Conservation (phyloP, 2,113 vertebrate species). For the Pituophis catenifer region DNA sequence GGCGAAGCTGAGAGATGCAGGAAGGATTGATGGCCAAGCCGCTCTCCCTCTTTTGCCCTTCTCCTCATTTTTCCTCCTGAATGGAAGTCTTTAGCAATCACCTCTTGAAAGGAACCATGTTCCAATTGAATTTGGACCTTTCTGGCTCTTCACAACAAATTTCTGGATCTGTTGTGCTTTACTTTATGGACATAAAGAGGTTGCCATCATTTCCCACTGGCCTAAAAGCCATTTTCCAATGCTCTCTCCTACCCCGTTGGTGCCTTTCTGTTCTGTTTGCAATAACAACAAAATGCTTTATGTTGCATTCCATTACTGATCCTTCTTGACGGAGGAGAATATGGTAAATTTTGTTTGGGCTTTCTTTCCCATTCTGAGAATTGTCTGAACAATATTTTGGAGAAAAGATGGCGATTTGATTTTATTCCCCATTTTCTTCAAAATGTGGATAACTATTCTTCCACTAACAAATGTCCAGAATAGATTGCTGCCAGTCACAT, state of each 20-base stretch:
- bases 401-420: slow-evolving; percentile 8
- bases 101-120: too few species aligned
- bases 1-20: neutral
- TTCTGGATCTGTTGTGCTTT: neutral
- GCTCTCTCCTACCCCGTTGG: neutral
- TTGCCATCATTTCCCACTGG: neutral
- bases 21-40: neutral
- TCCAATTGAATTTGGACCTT: neutral
- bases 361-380: slow-evolving; percentile 3
- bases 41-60: neutral
- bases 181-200: neutral
- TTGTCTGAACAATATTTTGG: slow-evolving; percentile 29
- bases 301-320: neutral
- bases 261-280: neutral
- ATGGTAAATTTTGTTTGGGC: slow-evolving; percentile 16
- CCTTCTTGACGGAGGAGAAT: neutral
- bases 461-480: slow-evolving; percentile 51
- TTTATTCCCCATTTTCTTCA: slow-evolving; percentile 27
- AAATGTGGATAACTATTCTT: slow-evolving; percentile 44
- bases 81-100: neutral
- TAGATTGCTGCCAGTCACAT: slow-evolving; percentile 50
- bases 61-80: neutral
- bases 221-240: neutral
- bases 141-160: neutral
- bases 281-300: neutral